Evolutionary conservation across 1,140 invertebrate species (phyloP), one percentile per base, ranked within the genome.

Genomic region (Drosophila teissieri): DNA sequence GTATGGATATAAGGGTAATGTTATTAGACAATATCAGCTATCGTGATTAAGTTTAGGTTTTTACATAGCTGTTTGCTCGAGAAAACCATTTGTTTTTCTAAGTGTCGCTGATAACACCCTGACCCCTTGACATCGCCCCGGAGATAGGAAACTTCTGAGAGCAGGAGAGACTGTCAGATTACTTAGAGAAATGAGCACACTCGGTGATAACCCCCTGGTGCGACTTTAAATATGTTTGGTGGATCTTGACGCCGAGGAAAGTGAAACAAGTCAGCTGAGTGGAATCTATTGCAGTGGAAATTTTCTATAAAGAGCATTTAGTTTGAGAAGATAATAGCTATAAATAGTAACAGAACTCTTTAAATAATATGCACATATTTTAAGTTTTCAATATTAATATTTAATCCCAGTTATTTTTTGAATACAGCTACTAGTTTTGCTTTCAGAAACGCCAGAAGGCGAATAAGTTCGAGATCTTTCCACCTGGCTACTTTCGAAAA

Each of bases 121-220:
- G 56, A 76, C 44, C 53, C 49, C 39, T 19, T 78, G 82, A 86
- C 82, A 76, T 75, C 48, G 22, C 15, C 15, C 3, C n/a, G 44
- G 40, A 65, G 74, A 61, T 52, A 46, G 34, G 15, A 2, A 52
- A 57, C 19, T 37, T 51, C 44, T 39, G 54, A 48, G 48, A 63
- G 60, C 3, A 34, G 39, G 10, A 48, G 22, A 51, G 46, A n/a
- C 39, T 44, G 2, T 22, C 10, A 55, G 42, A 42, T 34, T 56
- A 44, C 39, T 52, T 52, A 36, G 45, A 15, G 39, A 56, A 37
- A 17, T 15, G 15, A n/a, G 56, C 19, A 40, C 36, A 19, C 52
- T 68, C 54, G 69, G 39, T 48, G 82, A 86, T 86, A 86, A 86
- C 82, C 82, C 83, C 69, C 83, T 36, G 36, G 46, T 36, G 22